Conservation (phyloP, 2,113 vertebrate genomes). For the Cochlearius cochlearius region DNA sequence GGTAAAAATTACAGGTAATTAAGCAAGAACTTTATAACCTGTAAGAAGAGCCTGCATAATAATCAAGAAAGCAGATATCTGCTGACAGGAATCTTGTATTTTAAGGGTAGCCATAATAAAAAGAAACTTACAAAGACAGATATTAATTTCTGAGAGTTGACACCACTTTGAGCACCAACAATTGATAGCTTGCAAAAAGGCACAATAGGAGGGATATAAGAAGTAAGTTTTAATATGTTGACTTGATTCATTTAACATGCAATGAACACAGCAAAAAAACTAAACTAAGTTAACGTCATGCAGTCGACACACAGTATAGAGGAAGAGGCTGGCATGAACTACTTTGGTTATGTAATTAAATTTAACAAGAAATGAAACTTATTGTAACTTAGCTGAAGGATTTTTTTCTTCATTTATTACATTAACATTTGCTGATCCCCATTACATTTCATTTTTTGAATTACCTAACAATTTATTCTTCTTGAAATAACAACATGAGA, state of each 20-base stretch:
- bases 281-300: conserved; percentile 47
- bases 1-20: not conserved
- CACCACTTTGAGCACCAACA: conserved; percentile 72
- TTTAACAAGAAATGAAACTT: conserved; percentile 29
- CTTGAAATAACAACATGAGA: not conserved
- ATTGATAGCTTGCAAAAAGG: conserved; percentile 70
- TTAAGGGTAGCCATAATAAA: conserved; percentile 61
- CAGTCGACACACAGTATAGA: conserved; percentile 27
- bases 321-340: not conserved
- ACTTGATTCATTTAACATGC: conserved; percentile 57
- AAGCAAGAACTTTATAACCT: not conserved
- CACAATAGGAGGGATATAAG: conserved; percentile 60
- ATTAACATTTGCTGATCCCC: conserved; percentile 56
- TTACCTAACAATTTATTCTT: not conserved
- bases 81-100: conserved; percentile 34
- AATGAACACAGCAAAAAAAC: conserved; percentile 51
- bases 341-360: not conserved
- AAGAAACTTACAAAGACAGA: conserved; percentile 73
- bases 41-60: not conserved
- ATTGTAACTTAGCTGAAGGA: not conserved
- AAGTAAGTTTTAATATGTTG: conserved; percentile 34
- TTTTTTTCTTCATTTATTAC: not conserved
- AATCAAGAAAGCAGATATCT: conserved; percentile 22
- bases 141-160: conserved; percentile 71
- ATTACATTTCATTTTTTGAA: not conserved